Evolutionary conservation across 2,888 invertebrate genomes (phyloP).

Genomic region (Cheilosia soror): DNA sequence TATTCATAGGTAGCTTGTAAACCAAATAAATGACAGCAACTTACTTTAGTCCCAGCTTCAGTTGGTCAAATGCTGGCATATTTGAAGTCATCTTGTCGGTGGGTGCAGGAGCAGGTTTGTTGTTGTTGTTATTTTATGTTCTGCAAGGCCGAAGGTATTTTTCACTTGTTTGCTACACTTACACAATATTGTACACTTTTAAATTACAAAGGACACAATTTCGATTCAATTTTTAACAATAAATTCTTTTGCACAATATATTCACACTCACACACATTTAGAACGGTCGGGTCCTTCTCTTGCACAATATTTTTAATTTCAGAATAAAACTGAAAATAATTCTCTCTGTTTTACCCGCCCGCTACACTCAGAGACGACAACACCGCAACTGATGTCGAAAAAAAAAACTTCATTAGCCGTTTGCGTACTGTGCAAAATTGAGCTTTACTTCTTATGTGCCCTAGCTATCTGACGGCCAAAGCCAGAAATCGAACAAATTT

Average conservation of each 20-base stretch:
- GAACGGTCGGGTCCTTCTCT: constrained; percentile 17
- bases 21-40: constrained; percentile 61
- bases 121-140: neutral
- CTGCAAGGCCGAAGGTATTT: neutral
- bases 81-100: constrained; percentile 79
- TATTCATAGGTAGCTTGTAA: neutral
- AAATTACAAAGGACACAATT: neutral
- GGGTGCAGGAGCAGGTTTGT: constrained; percentile 1
- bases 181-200: neutral
- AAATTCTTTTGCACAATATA: constrained; percentile 9
- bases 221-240: neutral
- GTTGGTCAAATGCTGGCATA: constrained; percentile 81
- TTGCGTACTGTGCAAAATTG: constrained; percentile 60
- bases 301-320: constrained; percentile 38
- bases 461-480: constrained; percentile 50
- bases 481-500: constrained; percentile 66
- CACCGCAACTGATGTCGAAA: constrained; percentile 80
- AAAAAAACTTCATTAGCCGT: constrained; percentile 57
- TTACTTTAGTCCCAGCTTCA: constrained; percentile 82
- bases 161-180: neutral
- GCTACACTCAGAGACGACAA: constrained; percentile 79
- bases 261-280: constrained; percentile 14
- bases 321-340: neutral
- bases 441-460: constrained; percentile 67
- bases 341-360: constrained; percentile 76